Evolutionary conservation across 2,113 vertebrate species (phyloP).

Genomic region (Seriola quinqueradiata): DNA sequence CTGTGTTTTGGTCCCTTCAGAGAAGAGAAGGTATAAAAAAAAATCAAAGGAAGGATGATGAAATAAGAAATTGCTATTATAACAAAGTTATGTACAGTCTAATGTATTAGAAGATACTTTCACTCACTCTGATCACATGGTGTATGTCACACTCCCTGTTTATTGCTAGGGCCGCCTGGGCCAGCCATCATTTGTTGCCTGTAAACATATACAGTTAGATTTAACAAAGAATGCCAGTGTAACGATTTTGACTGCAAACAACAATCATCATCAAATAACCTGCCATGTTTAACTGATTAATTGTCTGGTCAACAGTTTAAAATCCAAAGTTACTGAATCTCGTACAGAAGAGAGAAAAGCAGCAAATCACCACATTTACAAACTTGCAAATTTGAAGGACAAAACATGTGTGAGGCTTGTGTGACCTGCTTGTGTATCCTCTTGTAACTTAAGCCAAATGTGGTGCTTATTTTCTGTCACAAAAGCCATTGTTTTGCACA

Average conservation of each 20-base stretch:
- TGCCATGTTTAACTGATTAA: too few species aligned
- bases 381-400: too few species aligned
- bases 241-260: neutral
- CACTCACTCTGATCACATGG: conserved; percentile 49
- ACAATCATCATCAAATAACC: too few species aligned
- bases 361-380: too few species aligned
- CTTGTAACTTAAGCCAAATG: too few species aligned
- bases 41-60: neutral
- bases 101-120: neutral
- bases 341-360: too few species aligned
- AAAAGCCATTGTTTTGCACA: too few species aligned
- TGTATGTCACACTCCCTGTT: conserved; percentile 74
- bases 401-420: too few species aligned
- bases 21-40: neutral
- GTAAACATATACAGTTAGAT: conserved; percentile 13
- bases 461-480: too few species aligned
- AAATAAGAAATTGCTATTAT: neutral
- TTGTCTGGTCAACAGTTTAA: neutral
- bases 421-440: too few species aligned
- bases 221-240: neutral
- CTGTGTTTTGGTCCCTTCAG: neutral
- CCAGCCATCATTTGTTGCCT: conserved; percentile 83
- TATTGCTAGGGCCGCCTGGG: conserved; percentile 70
- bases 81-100: neutral
- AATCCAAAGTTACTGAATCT: neutral